Base-by-base conservation (phyloP, 2,797 vertebrate species). In the Peromyscus eremicus region DNA sequence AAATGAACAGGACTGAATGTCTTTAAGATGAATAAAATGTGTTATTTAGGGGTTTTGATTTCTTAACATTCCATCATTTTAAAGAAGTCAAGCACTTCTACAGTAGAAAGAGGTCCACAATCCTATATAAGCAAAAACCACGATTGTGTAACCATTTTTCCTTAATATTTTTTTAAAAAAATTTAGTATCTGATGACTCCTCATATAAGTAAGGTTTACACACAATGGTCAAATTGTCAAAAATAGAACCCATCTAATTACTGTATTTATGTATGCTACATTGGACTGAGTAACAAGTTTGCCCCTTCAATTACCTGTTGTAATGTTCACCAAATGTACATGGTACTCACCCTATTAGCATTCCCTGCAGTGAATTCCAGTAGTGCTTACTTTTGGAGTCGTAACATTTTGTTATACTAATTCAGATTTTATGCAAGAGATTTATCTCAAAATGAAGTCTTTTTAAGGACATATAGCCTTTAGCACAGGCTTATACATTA, bases 21-120 rank as follows among this genome's bases (percentile, higher is more conserved):
- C 52, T 95, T 97, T 91, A 68, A 94, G 94, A 90, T 66, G 76
- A 96, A 68, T 60, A 95, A 88, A 94, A 70, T 66, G 4, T 92
- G 17, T 76, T 79, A 40, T 88, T 90, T 76, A n/a, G 11, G 32
- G n/a, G 71, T 64, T 94, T 62, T 76, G 29, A 79, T 75, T 92
- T 62, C 92, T 79, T 90, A 96, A 79, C 84, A 96, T 84, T 83
- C 62, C 55, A 95, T 17, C 27, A 88, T 73, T 93, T 89, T 70
- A 79, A 94, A 76, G 49, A 76, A 19, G 25, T 6, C n/a, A 55
- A 79, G 8, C 9, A 93, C 23, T 92, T 94, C 40, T 62, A 34
- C 0, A 76, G 7, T 0, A 12, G 19, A 85, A 55, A 88, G 46
- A 93, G 34, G 52, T 76, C n/a, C 92, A 27, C 92, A 66, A 87